phyloP scores from a whole-genome alignment of 2,113 vertebrate species.

The Mormyrus iriodes region DNA sequence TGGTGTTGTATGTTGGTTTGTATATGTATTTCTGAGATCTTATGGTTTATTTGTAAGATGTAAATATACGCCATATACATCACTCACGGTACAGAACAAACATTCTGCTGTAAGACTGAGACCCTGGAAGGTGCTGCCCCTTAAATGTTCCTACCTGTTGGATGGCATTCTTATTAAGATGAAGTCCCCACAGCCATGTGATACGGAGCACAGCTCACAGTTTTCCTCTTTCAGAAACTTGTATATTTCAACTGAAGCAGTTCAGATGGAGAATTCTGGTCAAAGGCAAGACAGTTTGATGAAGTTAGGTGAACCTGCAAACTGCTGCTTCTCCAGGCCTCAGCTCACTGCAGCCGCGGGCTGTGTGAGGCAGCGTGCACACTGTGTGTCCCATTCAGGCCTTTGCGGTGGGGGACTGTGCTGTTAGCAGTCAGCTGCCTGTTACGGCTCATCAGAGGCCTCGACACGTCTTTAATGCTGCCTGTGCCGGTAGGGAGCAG shows the following conservation, averaged over 20 bases:
- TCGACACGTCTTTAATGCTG: conserved; percentile 46
- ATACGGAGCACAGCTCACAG: neutral
- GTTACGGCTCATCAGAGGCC: conserved; percentile 49
- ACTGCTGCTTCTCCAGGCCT: neutral
- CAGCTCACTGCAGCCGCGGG: neutral
- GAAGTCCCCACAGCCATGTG: neutral
- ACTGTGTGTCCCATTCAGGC: conserved; percentile 35
- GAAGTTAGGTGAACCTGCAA: neutral
- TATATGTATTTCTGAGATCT: neutral
- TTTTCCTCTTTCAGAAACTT: neutral
- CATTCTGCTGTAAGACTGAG: neutral
- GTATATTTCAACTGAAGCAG: neutral
- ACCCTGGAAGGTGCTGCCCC: neutral
- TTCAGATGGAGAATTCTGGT: neutral
- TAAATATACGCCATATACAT: neutral
- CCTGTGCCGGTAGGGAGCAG: conserved; percentile 46
- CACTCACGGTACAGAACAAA: neutral
- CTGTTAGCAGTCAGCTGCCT: conserved; percentile 51
- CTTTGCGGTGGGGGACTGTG: conserved; percentile 39
- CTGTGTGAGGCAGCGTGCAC: neutral
- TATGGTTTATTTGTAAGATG: neutral
- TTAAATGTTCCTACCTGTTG: neutral
- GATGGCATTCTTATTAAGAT: neutral
- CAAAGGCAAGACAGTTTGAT: neutral
- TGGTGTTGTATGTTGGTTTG: neutral